Evolutionary conservation across 2,888 invertebrate genomes (phyloP).

Genomic region (Palloptera scutellata): DNA sequence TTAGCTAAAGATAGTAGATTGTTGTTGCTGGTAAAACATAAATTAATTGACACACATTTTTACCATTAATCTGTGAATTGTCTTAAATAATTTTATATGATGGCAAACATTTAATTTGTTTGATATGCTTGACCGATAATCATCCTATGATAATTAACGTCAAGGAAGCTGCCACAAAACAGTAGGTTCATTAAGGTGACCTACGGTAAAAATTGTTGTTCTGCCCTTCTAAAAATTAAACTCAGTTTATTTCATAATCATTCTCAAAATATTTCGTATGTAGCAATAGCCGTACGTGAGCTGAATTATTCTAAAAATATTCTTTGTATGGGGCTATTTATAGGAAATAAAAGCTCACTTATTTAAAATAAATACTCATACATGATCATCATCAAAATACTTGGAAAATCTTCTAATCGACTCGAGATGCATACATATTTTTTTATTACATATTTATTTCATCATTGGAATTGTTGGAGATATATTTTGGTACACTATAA

Average conservation of each 20-base stretch:
- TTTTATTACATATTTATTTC: too few relatives aligned
- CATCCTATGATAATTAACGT: neutral
- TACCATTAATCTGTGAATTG: neutral
- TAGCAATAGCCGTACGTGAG: too few relatives aligned
- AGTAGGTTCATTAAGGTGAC: neutral
- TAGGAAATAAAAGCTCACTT: too few relatives aligned
- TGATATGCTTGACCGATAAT: neutral
- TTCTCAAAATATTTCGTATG: too few relatives aligned
- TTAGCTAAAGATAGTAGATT: too few relatives aligned
- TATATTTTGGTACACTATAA: neutral
- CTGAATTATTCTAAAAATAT: neutral
- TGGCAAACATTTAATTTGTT: neutral
- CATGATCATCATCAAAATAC: too few relatives aligned
- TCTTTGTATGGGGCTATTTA: neutral
- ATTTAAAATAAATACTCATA: too few relatives aligned
- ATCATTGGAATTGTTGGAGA: too few relatives aligned
- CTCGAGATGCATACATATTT: too few relatives aligned
- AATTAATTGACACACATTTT: conserved; percentile 17
- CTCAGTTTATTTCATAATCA: neutral
- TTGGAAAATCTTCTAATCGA: too few relatives aligned
- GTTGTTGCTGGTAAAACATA: too few relatives aligned
- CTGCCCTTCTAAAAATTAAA: neutral
- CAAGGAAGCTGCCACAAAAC: neutral
- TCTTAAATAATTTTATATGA: neutral
- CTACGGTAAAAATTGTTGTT: neutral